phyloP scores from a whole-genome alignment of 2,888 invertebrate species.

The Paralinhomoeus sp. region DNA sequence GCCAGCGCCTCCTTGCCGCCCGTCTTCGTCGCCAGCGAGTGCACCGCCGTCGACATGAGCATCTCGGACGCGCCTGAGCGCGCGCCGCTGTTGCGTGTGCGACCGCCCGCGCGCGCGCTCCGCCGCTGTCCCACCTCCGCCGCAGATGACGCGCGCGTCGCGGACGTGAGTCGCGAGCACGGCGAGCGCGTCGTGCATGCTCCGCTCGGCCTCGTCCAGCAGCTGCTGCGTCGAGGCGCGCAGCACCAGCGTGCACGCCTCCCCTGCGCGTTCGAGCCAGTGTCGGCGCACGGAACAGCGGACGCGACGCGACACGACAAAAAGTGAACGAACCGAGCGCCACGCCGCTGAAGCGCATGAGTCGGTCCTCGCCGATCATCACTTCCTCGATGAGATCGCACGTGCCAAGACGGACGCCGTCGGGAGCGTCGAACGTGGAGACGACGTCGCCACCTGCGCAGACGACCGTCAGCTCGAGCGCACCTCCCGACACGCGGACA shows the following conservation, averaged over 20 bases:
- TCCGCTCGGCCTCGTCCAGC: constrained; percentile 91
- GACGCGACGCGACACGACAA: no score
- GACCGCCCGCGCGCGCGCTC: no score
- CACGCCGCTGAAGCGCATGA: constrained; percentile 50
- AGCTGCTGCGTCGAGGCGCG: constrained; percentile 95
- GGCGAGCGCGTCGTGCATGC: constrained; percentile 90
- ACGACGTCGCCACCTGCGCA: constrained; percentile 60
- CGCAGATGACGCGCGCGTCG: constrained; percentile 68
- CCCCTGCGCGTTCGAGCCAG: constrained; percentile 51
- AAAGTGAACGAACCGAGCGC: constrained; percentile 13
- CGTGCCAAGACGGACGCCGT: constrained; percentile 55
- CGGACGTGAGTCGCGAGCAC: constrained; percentile 82
- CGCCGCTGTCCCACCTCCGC: constrained; percentile 69
- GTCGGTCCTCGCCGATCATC: constrained; percentile 90
- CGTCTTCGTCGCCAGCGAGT: constrained; percentile 53
- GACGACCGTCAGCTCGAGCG: neutral
- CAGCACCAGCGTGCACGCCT: constrained; percentile 87
- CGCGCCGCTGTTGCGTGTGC: no score
- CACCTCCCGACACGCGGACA: no score
- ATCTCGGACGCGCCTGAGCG: constrained; percentile 60
- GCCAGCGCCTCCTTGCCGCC: constrained; percentile 92
- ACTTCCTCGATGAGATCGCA: constrained; percentile 89
- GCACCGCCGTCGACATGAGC: constrained; percentile 82
- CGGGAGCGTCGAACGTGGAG: constrained; percentile 87
- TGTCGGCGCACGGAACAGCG: no score